Percentiles rank a stretch among this genome's conserved stretches.
Conservation (phyloP, 2,113 vertebrate genomes). For the Cromileptes altivelis region DNA sequence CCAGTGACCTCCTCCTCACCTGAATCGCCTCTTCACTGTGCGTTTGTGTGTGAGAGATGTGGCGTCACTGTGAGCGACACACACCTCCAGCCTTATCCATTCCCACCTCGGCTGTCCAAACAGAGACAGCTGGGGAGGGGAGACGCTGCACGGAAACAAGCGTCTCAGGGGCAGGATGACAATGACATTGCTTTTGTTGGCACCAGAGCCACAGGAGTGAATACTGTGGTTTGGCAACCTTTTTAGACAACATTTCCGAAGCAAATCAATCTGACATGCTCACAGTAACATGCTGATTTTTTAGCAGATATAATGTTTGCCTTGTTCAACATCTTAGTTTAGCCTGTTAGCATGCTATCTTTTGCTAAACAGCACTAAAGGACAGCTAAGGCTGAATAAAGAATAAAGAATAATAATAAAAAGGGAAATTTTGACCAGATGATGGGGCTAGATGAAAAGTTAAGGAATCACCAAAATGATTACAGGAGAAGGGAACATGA, state of each 20-base stretch:
- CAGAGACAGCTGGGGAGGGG: constrained; percentile 13
- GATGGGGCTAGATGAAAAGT: neutral
- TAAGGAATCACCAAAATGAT: neutral
- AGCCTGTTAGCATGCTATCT: neutral
- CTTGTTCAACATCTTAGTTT: neutral
- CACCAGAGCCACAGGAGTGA: neutral
- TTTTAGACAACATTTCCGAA: neutral
- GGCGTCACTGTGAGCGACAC: constrained; percentile 32
- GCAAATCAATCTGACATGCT: neutral
- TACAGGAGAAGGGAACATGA: too few species aligned
- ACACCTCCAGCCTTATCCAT: constrained; percentile 39
- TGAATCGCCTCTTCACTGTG: constrained; percentile 26
- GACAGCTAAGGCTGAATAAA: neutral
- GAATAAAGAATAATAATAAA: too few species aligned
- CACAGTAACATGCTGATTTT: neutral
- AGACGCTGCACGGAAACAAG: neutral
- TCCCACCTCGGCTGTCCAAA: constrained; percentile 33
- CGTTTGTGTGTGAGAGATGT: constrained; percentile 30
- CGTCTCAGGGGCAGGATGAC: constrained; percentile 11
- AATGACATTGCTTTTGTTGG: neutral
- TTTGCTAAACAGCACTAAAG: neutral
- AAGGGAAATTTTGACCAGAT: neutral
- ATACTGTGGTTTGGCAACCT: neutral
- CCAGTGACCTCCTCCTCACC: constrained; percentile 32
- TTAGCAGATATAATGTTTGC: neutral